These are phyloP conservation scores for Ophion slaviceki DNA, from an alignment of 2,888 invertebrate genomes.

Conservation along the genomic window DNA sequence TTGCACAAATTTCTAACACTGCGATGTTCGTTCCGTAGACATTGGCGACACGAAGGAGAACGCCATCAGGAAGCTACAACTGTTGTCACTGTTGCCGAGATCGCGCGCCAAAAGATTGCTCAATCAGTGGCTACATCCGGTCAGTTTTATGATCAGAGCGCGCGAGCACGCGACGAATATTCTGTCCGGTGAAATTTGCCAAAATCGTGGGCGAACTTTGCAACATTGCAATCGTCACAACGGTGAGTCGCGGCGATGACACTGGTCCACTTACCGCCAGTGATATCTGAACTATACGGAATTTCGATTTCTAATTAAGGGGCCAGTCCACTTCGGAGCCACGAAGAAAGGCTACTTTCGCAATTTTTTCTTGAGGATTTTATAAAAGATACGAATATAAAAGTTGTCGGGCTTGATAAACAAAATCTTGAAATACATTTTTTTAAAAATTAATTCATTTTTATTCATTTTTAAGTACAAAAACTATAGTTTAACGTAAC, in stretches of 20 bases:
- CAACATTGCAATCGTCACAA: constrained; percentile 81
- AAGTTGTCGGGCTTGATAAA: too few species aligned
- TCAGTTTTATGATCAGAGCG: constrained; percentile 91
- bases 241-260: constrained; percentile 68
- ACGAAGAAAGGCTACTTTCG: too few species aligned
- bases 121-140: constrained; percentile 91
- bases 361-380: too few species aligned
- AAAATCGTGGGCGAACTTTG: constrained; percentile 78
- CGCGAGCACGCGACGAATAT: constrained; percentile 93
- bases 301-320: neutral
- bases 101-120: constrained; percentile 91
- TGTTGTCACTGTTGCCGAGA: constrained; percentile 90
- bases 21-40: constrained; percentile 69
- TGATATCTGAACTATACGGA: neutral
- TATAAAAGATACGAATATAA: too few species aligned
- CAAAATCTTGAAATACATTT: too few species aligned
- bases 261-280: neutral
- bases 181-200: constrained; percentile 87
- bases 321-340: too few species aligned
- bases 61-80: constrained; percentile 89
- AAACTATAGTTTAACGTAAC: too few species aligned
- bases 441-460: too few species aligned
- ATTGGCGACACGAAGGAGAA: constrained; percentile 85
- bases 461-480: too few species aligned
- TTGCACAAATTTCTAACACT: constrained; percentile 6